phyloP scores from a whole-genome alignment of 2,113 vertebrate species.

The Hydrochoerus hydrochaeris region DNA sequence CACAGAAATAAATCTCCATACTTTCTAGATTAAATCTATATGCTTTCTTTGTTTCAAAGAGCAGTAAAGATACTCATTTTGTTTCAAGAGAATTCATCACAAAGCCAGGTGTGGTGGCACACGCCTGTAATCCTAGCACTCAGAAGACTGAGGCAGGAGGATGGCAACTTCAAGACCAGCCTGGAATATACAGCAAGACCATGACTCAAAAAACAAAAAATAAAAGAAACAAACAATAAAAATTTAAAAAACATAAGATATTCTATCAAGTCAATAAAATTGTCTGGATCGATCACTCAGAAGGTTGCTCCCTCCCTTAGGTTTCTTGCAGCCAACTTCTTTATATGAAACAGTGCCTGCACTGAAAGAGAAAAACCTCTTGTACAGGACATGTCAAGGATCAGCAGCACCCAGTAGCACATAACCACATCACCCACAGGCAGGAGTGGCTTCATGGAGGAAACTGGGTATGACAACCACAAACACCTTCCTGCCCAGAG shows the following conservation, averaged over 20 bases:
- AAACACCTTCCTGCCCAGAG: background rate
- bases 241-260: background rate
- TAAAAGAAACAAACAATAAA: background rate
- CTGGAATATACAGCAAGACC: background rate
- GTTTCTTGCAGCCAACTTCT: background rate
- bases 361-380: background rate
- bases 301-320: background rate
- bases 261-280: background rate
- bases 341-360: background rate
- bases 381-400: background rate
- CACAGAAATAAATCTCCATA: background rate
- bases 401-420: background rate
- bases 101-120: background rate
- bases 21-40: background rate
- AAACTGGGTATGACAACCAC: background rate
- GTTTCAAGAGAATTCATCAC: slow-evolving; percentile 12
- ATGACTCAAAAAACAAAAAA: background rate
- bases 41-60: background rate
- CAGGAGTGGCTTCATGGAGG: background rate
- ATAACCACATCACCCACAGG: background rate
- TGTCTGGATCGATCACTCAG: background rate
- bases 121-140: background rate
- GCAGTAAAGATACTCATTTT: background rate
- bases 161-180: background rate
- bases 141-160: background rate